Conservation (phyloP, 2,797 vertebrate species). For the Masticophis lateralis region DNA sequence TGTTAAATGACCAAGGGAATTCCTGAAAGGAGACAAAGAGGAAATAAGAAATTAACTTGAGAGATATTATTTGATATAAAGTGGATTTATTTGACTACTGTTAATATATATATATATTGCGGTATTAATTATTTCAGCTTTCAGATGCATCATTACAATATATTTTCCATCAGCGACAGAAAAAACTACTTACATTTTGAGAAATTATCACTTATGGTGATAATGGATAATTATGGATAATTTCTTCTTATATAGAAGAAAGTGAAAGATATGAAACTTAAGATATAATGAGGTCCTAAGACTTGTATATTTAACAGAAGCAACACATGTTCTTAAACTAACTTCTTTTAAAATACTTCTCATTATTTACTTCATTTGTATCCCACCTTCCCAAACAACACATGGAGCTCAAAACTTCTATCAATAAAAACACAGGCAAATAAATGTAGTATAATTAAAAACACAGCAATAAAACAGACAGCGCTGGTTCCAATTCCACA, state of each 20-base stretch:
- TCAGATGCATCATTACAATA: neutral
- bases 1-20: neutral
- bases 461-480: neutral
- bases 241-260: neutral
- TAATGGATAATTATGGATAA: no score
- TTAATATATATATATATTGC: no score
- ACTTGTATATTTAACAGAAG: no score
- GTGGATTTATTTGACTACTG: neutral
- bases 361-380: no score
- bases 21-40: neutral
- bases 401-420: neutral
- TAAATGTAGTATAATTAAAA: neutral
- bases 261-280: neutral
- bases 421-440: neutral
- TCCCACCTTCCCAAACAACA: neutral
- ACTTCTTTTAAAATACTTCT: no score
- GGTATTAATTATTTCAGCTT: no score
- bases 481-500: neutral
- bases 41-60: neutral
- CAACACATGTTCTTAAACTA: no score
- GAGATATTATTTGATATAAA: neutral
- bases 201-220: neutral
- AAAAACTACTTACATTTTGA: neutral
- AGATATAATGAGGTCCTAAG: neutral
- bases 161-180: neutral